A percentile compares a stretch with the other conserved stretches of the same genome.
These are phyloP conservation scores for Drosophila kanapiae DNA, from an alignment of 1,140 invertebrate species.

Conservation along the genomic window DNA sequence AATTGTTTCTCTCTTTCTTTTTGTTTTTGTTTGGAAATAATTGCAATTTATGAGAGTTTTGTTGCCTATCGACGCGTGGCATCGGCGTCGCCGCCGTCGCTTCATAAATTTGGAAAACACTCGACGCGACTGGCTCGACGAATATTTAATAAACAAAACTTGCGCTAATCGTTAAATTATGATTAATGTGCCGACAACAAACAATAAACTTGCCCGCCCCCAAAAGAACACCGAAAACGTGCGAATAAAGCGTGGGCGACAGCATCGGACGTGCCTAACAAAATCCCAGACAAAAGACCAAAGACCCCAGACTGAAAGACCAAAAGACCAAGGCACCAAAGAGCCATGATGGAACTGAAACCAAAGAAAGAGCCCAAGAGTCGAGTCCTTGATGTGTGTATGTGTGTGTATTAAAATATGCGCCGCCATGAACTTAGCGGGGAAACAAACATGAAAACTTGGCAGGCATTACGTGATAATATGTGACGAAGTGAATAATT, in stretches of 20 bases:
- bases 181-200: conserved; percentile 75
- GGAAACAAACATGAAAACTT: conserved; percentile 39
- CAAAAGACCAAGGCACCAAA: conserved; percentile 11
- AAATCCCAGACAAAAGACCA: conserved; percentile 42
- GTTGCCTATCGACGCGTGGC: conserved; percentile 65
- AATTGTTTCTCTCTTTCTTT: neutral
- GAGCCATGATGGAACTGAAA: neutral
- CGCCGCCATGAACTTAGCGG: conserved; percentile 35
- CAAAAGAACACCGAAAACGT: conserved; percentile 55
- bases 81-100: conserved; percentile 33
- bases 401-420: conserved; percentile 39
- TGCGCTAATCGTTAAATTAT: conserved; percentile 79
- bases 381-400: conserved; percentile 32
- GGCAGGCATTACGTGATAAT: conserved; percentile 50
- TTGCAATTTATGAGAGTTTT: conserved; percentile 62
- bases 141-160: conserved; percentile 80
- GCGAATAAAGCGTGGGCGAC: conserved; percentile 38
- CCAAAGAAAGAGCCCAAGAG: conserved; percentile 1
- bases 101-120: conserved; percentile 60
- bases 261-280: conserved; percentile 43
- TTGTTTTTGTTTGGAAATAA: conserved; percentile 16
- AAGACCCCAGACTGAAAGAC: conserved; percentile 12
- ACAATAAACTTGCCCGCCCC: conserved; percentile 37
- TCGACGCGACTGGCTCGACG: conserved; percentile 29
- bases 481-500: conserved; percentile 51